Evolutionary conservation across 2,797 vertebrate genomes (phyloP).

Genomic region (Diplodus puntazzo): DNA sequence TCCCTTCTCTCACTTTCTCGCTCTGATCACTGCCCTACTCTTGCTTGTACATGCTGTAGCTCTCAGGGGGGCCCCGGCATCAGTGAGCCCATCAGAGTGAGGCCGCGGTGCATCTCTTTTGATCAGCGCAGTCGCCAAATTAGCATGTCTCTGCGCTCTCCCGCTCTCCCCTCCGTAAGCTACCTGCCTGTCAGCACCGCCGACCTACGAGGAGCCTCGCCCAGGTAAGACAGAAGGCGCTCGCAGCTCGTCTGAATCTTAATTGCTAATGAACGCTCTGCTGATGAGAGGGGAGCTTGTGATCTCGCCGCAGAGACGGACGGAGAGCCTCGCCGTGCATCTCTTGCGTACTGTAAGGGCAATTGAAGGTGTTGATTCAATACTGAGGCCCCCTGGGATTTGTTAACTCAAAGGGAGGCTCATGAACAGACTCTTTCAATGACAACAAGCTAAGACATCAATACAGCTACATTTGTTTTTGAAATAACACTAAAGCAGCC

Average conservation of each 20-base stretch:
- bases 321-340: slow-evolving; percentile 48
- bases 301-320: slow-evolving; percentile 55
- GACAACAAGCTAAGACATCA: slow-evolving; percentile 48
- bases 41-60: slow-evolving; percentile 37
- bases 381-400: slow-evolving; percentile 34
- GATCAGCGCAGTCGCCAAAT: slow-evolving; percentile 69
- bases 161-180: slow-evolving; percentile 25
- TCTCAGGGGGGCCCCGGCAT: slow-evolving; percentile 49
- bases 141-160: slow-evolving; percentile 69
- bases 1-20: slow-evolving; percentile 18
- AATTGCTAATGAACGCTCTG: slow-evolving; percentile 62
- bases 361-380: slow-evolving; percentile 49
- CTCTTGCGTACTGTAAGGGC: slow-evolving; percentile 40
- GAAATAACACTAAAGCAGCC: slow-evolving; percentile 38
- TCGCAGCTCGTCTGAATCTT: slow-evolving; percentile 53
- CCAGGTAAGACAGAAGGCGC: slow-evolving; percentile 67
- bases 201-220: slow-evolving; percentile 42
- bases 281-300: slow-evolving; percentile 50
- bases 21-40: slow-evolving; percentile 64
- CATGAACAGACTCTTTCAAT: slow-evolving; percentile 21
- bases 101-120: slow-evolving; percentile 69
- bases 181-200: slow-evolving; percentile 65
- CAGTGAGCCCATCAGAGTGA: slow-evolving; percentile 68
- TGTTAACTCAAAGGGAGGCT: slow-evolving; percentile 44
- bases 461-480: slow-evolving; percentile 21